phyloP scores from a whole-genome alignment of 2,888 invertebrate species.

The Julus scandinavius region DNA sequence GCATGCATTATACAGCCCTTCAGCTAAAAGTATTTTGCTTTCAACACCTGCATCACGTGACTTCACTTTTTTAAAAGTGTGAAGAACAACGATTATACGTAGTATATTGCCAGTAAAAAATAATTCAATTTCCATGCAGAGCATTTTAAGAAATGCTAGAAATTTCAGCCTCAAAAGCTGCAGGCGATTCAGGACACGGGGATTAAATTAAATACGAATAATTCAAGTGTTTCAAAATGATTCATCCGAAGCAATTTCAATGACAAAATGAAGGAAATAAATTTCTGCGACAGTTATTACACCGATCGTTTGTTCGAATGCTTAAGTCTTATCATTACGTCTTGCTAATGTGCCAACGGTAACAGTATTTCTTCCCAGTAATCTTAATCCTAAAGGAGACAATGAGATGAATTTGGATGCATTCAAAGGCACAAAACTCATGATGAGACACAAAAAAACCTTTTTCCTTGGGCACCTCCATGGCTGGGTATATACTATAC shows the following conservation, averaged over 20 bases:
- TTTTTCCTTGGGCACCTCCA: constrained; percentile 9
- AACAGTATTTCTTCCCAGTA: constrained; percentile 35
- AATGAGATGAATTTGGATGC: constrained; percentile 25
- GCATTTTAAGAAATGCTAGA: too few relatives aligned
- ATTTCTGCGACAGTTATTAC: background rate
- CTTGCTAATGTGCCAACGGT: constrained; percentile 28
- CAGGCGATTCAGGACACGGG: background rate
- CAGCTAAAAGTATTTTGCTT: background rate
- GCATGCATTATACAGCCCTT: background rate
- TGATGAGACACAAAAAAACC: background rate
- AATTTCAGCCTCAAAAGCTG: background rate
- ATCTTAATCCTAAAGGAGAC: constrained; percentile 7
- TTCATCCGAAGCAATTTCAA: constrained; percentile 16
- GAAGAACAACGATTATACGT: background rate
- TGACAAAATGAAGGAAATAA: constrained; percentile 17
- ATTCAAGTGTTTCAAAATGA: background rate
- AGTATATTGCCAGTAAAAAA: too few relatives aligned
- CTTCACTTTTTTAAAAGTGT: background rate
- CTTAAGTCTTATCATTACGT: constrained; percentile 17
- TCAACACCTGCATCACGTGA: constrained; percentile 26
- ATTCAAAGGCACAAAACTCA: background rate
- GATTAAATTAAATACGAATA: background rate
- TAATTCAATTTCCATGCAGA: too few relatives aligned
- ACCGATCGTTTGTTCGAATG: background rate
- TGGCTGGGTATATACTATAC: background rate